These are phyloP conservation scores for Cassiopea xamachana DNA, from an alignment of 30 jellyfish, hydroid and myxozoan genomes.

Conservation along the genomic window DNA sequence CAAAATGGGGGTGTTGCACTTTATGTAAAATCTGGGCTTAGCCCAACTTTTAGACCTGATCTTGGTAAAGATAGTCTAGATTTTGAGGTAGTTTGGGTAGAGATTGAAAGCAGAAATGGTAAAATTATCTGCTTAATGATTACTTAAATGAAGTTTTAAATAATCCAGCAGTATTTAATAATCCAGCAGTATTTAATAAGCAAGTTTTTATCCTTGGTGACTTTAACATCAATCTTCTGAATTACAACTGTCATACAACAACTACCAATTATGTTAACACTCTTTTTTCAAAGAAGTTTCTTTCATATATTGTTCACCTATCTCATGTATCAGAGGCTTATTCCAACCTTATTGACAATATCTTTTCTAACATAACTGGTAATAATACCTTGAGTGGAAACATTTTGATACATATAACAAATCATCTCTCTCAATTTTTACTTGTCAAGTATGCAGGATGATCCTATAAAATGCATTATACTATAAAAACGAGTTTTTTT, in stretches of 20 bases:
- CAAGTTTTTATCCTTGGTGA: neutral
- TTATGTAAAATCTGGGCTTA: neutral
- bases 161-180: neutral
- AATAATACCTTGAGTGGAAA: neutral
- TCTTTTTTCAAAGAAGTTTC: neutral
- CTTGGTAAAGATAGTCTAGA: neutral
- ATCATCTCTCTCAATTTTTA: neutral
- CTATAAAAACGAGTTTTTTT: neutral
- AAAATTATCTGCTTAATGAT: neutral
- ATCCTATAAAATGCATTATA: neutral
- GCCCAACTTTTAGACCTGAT: neutral
- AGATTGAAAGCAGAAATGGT: neutral
- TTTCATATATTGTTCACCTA: neutral
- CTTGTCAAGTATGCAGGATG: neutral
- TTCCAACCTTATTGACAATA: neutral
- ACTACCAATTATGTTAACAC: neutral
- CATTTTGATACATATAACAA: neutral
- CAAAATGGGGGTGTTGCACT: neutral
- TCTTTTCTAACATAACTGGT: neutral
- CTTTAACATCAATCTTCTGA: neutral
- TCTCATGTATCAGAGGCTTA: neutral
- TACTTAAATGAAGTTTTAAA: neutral
- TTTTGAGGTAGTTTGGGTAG: neutral
- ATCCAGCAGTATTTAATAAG: neutral
- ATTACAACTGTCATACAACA: neutral